Conservation (phyloP, 1,140 invertebrate species). For the Patella vulgata region DNA sequence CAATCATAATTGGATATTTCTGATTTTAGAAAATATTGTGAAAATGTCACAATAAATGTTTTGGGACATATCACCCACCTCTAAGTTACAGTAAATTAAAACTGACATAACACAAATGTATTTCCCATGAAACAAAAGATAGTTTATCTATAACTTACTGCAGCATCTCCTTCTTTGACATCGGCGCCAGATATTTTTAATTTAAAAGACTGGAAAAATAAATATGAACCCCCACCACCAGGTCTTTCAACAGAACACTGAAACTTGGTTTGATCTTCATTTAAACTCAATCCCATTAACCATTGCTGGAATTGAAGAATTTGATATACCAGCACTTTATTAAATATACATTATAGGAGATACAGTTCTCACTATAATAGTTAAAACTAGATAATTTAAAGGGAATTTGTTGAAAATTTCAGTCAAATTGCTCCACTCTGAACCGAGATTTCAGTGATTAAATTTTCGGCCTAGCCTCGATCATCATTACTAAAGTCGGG, state of each 20-base stretch:
- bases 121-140: neutral
- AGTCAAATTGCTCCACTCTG: no score
- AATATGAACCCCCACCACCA: conserved; percentile 19
- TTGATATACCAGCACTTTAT: neutral
- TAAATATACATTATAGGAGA: neutral
- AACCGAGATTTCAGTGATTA: no score
- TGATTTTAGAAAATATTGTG: no score
- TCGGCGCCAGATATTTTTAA: conserved; percentile 20
- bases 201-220: conserved; percentile 30
- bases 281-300: conserved; percentile 7
- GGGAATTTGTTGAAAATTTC: neutral
- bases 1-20: no score
- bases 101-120: no score
- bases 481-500: no score
- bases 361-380: neutral
- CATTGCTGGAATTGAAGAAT: conserved; percentile 3
- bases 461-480: no score
- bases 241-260: conserved; percentile 23
- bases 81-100: no score
- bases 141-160: conserved; percentile 23
- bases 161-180: conserved; percentile 18
- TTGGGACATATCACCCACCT: no score
- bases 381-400: no score
- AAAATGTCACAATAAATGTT: no score
- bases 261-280: conserved; percentile 1